Conservation (phyloP, 2,797 vertebrate genomes). For the Sebastes iracundus region DNA sequence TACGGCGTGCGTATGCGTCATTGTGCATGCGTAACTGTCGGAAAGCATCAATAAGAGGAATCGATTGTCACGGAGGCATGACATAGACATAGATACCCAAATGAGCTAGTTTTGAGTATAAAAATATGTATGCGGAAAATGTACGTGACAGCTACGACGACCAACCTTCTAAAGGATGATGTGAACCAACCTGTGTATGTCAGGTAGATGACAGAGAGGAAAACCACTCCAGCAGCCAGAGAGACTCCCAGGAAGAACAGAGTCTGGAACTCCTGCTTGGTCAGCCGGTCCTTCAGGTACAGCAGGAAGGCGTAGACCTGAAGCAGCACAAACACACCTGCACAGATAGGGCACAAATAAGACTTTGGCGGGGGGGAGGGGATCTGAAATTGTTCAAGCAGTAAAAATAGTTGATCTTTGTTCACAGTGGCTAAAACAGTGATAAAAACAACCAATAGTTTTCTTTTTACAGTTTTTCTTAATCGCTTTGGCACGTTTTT, state of each 20-base stretch:
- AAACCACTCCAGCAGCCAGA: constrained; percentile 92
- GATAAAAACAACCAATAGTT: too few species aligned
- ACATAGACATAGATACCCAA: too few species aligned
- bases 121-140: not conserved
- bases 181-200: constrained; percentile 91
- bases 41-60: too few species aligned
- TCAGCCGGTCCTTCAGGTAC: constrained; percentile 94
- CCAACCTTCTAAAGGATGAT: not conserved
- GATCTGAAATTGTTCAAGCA: not conserved
- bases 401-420: not conserved
- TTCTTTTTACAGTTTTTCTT: too few species aligned
- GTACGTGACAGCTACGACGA: not conserved
- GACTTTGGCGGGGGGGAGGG: not conserved
- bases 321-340: constrained; percentile 94
- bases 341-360: constrained; percentile 18
- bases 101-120: too few species aligned
- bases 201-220: constrained; percentile 95
- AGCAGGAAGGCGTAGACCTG: constrained; percentile 96
- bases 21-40: too few species aligned
- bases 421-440: too few species aligned
- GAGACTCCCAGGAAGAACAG: constrained; percentile 96
- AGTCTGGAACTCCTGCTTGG: constrained; percentile 96
- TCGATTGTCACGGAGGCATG: too few species aligned
- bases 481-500: too few species aligned
- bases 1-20: too few species aligned